Evolutionary conservation across 2,888 invertebrate species (phyloP), one percentile per base, ranked within the genome.

Genomic region (Macrosoma leucophasiata): DNA sequence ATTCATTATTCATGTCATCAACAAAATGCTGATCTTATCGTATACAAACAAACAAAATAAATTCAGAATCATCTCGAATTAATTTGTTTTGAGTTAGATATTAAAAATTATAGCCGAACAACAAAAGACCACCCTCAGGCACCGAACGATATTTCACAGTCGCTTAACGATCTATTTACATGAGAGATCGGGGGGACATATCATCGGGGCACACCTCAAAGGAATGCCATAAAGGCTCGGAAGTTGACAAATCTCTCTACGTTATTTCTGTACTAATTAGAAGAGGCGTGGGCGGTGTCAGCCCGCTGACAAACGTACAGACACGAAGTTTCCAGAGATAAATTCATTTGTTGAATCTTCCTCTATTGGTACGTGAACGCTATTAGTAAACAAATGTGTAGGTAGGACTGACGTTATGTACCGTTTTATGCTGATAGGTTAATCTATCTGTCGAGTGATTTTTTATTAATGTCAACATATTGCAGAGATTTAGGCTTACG

Each of bases 181-280:
- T n/a, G n/a, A n/a, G n/a, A 60, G 59, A 56, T 64, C 50, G 55
- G 54, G 55, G 52, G 55, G 52, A 56, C 52, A 54, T 53, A 56
- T 55, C 55, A 53, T 55, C 60, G 55, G 48, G 58, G 52, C 51
- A 49, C 43, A 55, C 60, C 71, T 76, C 72, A 73, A 76, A 77
- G 73, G 78, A 76, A 76, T 72, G 70, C 67, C 66, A 59, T 68
- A 62, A 67, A 67, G 58, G 71, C 63, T 78, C 66, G 76, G 79
- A 81, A 82, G 79, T 82, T 82, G 82, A 84, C 82, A 82, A 82
- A 84, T 82, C 69, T 69, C 57, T 54, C 46, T 44, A 55, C 60
- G 77, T 79, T 82, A 84, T 84, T 84, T 76, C 66, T 73, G 81
- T 77, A 79, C 82, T 82, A 84, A 84, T 84, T 82, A 82, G 81